These are phyloP conservation scores for Apotomis betuletana DNA, from an alignment of 2,888 invertebrate genomes.

Conservation along the genomic window DNA sequence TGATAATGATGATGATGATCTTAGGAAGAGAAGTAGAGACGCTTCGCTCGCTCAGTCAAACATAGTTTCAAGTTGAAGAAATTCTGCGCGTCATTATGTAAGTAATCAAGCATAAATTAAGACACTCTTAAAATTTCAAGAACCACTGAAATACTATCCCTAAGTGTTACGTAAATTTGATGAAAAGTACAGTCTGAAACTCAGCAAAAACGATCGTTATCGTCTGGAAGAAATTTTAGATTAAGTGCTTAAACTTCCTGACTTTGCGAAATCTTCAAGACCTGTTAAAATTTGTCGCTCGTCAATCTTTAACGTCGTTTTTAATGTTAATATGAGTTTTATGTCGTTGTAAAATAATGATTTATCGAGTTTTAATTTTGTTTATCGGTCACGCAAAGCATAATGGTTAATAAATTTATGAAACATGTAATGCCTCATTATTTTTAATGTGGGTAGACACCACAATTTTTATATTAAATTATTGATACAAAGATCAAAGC, in stretches of 20 bases:
- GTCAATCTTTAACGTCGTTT: neutral
- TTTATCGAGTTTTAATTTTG: neutral
- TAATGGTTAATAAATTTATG: neutral
- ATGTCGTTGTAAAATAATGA: neutral
- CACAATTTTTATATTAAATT: too few relatives aligned
- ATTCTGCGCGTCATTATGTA: too few relatives aligned
- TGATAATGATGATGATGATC: too few relatives aligned
- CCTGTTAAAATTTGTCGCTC: neutral
- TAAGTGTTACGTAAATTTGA: neutral
- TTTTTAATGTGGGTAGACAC: too few relatives aligned
- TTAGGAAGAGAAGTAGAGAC: too few relatives aligned
- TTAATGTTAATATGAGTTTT: neutral
- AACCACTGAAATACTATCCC: neutral
- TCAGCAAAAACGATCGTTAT: neutral
- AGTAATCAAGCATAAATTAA: too few relatives aligned
- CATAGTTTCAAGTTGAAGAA: too few relatives aligned
- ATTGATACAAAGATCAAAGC: too few relatives aligned
- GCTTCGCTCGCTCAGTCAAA: too few relatives aligned
- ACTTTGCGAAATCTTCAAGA: neutral
- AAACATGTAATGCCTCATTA: too few relatives aligned
- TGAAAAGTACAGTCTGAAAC: neutral
- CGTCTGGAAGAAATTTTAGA: neutral
- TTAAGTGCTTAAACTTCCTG: neutral
- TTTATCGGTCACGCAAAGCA: neutral
- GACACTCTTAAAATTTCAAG: too few relatives aligned